phyloP scores from a whole-genome alignment of 1,140 invertebrate species.

The Pemphigus obesinymphae region DNA sequence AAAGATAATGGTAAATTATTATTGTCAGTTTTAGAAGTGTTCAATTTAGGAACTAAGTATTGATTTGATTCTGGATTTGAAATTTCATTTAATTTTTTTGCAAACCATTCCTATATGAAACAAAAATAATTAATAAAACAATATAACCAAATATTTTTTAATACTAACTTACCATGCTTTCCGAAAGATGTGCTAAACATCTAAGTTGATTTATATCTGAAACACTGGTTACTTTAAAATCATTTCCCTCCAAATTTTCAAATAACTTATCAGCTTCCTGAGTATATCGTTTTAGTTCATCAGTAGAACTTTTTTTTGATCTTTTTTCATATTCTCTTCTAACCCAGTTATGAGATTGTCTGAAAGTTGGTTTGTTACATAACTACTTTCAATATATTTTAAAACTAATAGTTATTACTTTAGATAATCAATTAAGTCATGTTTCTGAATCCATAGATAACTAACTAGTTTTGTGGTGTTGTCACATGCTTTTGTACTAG shows the following conservation, averaged over 20 bases:
- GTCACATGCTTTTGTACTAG: constrained; percentile 73
- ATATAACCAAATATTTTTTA: background rate
- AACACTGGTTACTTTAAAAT: constrained; percentile 81
- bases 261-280: constrained; percentile 89
- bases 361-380: constrained; percentile 4
- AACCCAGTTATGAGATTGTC: constrained; percentile 69
- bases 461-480: constrained; percentile 78
- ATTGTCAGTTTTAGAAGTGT: constrained; percentile 10
- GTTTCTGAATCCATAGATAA: constrained; percentile 87
- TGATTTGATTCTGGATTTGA: constrained; percentile 33
- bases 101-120: constrained; percentile 64
- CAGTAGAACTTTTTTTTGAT: constrained; percentile 63
- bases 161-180: constrained; percentile 68
- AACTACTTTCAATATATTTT: background rate
- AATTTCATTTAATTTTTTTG: constrained; percentile 51
- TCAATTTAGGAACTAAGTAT: constrained; percentile 27
- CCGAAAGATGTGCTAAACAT: constrained; percentile 81
- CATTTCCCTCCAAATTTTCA: constrained; percentile 77
- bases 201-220: constrained; percentile 71
- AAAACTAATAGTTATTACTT: constrained; percentile 55
- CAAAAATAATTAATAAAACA: background rate
- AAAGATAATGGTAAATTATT: constrained; percentile 38
- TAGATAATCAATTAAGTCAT: constrained; percentile 86
- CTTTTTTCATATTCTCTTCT: constrained; percentile 57
- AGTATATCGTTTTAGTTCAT: constrained; percentile 73